phyloP scores from a whole-genome alignment of 2,797 vertebrate genomes.

The Ispidina picta region DNA sequence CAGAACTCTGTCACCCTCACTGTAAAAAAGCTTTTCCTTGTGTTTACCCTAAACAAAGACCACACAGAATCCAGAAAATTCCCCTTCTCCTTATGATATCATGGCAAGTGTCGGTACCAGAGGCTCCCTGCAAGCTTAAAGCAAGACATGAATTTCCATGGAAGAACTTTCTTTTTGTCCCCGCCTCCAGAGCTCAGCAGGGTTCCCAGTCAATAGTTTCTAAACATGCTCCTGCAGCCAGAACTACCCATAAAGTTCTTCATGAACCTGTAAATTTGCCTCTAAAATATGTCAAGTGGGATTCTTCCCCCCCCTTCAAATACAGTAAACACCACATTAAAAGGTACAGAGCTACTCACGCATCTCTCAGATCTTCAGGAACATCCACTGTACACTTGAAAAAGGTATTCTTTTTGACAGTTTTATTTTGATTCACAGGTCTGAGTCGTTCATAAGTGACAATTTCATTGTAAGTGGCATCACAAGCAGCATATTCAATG shows the following conservation, averaged over 20 bases:
- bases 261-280: fast-evolving
- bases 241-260: neutral
- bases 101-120: neutral
- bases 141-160: neutral
- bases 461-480: constrained; percentile 98
- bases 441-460: constrained; percentile 97
- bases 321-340: neutral
- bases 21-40: too few species aligned
- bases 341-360: constrained; percentile 81
- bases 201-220: neutral
- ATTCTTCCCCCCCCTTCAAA: fast-evolving
- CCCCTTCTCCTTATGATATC: neutral
- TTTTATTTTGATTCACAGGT: constrained; percentile 93
- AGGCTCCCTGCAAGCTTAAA: neutral
- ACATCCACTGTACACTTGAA: constrained; percentile 94
- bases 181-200: neutral
- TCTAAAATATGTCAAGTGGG: neutral
- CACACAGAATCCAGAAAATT: neutral
- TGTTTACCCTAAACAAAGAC: neutral
- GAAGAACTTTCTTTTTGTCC: neutral
- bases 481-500: constrained; percentile 97
- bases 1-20: too few species aligned
- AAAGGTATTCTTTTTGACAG: constrained; percentile 92
- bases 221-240: neutral
- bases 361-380: constrained; percentile 94